Conservation (phyloP, 2,797 vertebrate genomes). For the Neosilurus mollespiculum region DNA sequence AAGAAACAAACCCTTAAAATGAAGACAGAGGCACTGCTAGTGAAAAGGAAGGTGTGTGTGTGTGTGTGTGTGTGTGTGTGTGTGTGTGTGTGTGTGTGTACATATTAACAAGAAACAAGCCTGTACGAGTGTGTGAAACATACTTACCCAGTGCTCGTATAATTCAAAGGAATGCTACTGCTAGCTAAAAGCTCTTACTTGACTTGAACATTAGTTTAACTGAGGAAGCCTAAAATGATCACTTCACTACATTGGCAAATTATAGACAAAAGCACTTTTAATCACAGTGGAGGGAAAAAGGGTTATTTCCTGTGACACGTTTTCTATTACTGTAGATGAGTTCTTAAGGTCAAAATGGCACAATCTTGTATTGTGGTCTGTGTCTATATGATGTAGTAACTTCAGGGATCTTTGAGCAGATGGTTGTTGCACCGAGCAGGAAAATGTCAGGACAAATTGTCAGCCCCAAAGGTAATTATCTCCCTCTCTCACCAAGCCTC, state of each 20-base stretch:
- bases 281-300: conserved; percentile 28
- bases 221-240: conserved; percentile 4
- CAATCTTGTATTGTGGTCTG: conserved; percentile 72
- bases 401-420: conserved; percentile 78
- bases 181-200: conserved; percentile 9
- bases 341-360: conserved; percentile 74
- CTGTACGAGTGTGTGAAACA: neutral
- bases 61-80: too few relatives aligned
- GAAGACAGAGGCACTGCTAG: conserved; percentile 29
- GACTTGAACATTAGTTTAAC: neutral
- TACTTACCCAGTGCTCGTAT: conserved; percentile 40
- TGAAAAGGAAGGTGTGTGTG: conserved; percentile 5
- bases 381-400: conserved; percentile 64
- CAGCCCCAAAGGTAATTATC: conserved; percentile 72
- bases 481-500: conserved; percentile 49
- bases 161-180: conserved; percentile 23
- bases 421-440: conserved; percentile 70
- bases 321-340: conserved; percentile 70
- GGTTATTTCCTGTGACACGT: conserved; percentile 48
- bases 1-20: neutral
- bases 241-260: conserved; percentile 1
- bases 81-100: too few relatives aligned
- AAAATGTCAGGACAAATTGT: conserved; percentile 80
- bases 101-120: neutral
- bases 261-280: conserved; percentile 12